phyloP scores from a whole-genome alignment of 2,113 vertebrate species.

The Fregetta grallaria region DNA sequence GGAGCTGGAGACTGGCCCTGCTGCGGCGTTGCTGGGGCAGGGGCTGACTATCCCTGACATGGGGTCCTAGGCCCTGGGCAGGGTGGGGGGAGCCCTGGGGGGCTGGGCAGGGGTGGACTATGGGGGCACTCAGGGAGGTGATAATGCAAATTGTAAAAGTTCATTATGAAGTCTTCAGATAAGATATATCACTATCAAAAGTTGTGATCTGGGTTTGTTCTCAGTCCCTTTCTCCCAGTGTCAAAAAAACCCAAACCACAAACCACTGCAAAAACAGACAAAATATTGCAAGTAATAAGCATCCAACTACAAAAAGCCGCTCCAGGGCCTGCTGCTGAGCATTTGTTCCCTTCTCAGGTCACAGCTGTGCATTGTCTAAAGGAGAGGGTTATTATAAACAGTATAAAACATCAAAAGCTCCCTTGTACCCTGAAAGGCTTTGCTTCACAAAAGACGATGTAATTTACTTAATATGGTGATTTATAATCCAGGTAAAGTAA shows the following conservation, averaged over 20 bases:
- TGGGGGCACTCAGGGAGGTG: not conserved
- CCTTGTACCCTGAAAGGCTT: not conserved
- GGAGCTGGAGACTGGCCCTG: not conserved
- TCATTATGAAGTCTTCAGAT: not conserved
- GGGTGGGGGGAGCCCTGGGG: rapidly evolving
- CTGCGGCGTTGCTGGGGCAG: rapidly evolving
- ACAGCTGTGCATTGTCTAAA: not conserved
- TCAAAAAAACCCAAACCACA: not conserved
- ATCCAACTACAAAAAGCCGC: not conserved
- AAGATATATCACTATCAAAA: not conserved
- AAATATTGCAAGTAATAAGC: not conserved
- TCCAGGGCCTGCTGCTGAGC: not conserved
- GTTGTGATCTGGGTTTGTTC: not conserved
- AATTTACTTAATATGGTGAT: not conserved
- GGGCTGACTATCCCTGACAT: not conserved
- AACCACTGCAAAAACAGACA: not conserved
- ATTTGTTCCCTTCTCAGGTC: not conserved
- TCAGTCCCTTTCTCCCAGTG: not conserved
- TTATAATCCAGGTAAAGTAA: not conserved
- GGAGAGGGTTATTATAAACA: not conserved
- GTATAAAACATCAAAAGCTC: not conserved
- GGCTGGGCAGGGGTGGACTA: not conserved
- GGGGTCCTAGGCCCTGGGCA: not conserved
- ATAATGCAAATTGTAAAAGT: not conserved
- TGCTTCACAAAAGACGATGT: not conserved